Conservation (phyloP, 2,888 invertebrate species). For the Phalera bucephala region DNA sequence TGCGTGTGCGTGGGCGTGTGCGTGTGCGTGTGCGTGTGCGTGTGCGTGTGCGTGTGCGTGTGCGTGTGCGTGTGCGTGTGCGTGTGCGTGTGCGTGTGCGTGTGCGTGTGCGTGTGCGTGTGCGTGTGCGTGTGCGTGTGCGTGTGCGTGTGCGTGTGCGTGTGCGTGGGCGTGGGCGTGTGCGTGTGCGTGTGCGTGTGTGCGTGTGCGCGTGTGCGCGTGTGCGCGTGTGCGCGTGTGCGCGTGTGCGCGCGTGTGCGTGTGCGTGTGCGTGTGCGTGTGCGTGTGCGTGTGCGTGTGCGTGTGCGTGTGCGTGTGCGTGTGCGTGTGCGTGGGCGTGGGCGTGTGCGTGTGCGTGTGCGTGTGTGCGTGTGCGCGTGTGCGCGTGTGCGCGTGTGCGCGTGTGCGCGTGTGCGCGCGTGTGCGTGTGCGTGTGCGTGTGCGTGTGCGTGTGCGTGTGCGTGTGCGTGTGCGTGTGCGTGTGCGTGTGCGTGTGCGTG, state of each 20-base stretch:
- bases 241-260: no score
- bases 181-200: no score
- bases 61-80: background rate
- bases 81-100: background rate
- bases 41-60: background rate
- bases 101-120: background rate
- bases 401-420: background rate
- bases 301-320: no score
- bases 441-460: background rate
- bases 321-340: no score
- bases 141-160: no score
- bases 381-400: background rate
- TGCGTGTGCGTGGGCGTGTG: background rate
- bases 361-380: background rate
- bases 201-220: background rate
- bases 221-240: background rate
- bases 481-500: background rate
- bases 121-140: background rate
- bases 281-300: background rate
- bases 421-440: background rate
- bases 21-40: background rate
- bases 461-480: background rate
- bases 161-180: no score
- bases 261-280: background rate
- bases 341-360: no score